Base-by-base conservation (phyloP, 2,113 vertebrate genomes). In the Ochotona princeps region DNA sequence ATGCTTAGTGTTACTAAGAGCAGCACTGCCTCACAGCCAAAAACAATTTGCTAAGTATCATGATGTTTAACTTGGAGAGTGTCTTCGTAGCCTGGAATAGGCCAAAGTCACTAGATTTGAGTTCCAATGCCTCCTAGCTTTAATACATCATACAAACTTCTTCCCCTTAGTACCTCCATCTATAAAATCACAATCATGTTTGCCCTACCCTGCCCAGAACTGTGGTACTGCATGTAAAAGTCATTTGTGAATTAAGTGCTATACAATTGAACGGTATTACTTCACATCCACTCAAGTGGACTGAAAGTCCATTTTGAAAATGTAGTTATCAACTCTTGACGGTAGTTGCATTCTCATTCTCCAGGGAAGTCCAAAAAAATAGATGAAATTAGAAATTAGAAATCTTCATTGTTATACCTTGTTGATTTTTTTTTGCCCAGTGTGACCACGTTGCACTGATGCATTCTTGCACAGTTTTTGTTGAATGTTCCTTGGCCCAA, bases 401-500 rank as follows among this genome's bases (percentile, higher is more conserved):
- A 95, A 90, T 93, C 78, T 85, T 93, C 63, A 85, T 89, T 89
- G 32, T 79, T 93, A 26, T 93, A 23, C 69, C 78, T 85, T 81
- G 13, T 35, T 81, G 67, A 85, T 69, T 94, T 95, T 44, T 44
- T 44, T 44, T 90, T 97, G 51, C 90, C 83, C 80, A 70, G 93
- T 75, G 79, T 89, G 72, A 96, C 44, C 82, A 88, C 54, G 92
- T 82, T 90, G 82, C 74, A 85, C 10, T 88, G 86, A 79, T 76
- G n/a, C 60, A 92, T 85, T 90, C 95, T 97, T 94, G 57, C 61
- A 82, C 17, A 79, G 78, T 60, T 83, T 88, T 96, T 87, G 70
- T 92, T 86, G 79, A 95, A 79, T 96, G 93, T 92, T 94, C n/a
- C 79, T 92, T 89, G 54, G 28, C 93, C 76, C 82, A 94, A 96